phyloP scores from a whole-genome alignment of 2,797 vertebrate genomes.

The Megaceryle alcyon region DNA sequence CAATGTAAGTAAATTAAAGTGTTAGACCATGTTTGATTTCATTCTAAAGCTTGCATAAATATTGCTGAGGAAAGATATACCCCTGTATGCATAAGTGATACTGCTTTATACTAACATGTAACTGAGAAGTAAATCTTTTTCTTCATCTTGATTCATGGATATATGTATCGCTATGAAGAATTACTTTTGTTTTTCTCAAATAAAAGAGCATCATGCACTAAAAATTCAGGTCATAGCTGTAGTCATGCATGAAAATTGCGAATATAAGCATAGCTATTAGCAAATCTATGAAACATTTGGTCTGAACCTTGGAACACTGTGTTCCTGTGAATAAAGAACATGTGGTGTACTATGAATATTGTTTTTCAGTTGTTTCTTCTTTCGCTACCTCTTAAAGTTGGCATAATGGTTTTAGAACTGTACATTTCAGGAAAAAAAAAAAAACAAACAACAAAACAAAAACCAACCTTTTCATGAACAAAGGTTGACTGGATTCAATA shows the following conservation, averaged over 20 bases:
- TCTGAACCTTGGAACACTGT: conserved; percentile 50
- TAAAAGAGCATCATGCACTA: conserved; percentile 48
- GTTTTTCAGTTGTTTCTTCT: conserved; percentile 4
- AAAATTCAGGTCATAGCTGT: conserved; percentile 60
- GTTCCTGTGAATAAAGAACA: conserved; percentile 39
- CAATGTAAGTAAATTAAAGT: not conserved
- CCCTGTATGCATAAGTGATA: not conserved
- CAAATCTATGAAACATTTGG: conserved; percentile 64
- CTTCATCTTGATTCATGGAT: not conserved
- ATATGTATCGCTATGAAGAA: not conserved
- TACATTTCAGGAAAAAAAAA: not conserved
- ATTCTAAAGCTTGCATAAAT: not conserved
- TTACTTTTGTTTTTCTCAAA: conserved; percentile 51
- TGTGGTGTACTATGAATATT: conserved; percentile 37
- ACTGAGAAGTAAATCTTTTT: not conserved
- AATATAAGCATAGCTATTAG: conserved; percentile 56
- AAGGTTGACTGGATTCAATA: conserved; percentile 12
- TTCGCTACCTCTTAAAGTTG: not conserved
- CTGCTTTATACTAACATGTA: not conserved
- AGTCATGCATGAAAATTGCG: conserved; percentile 68
- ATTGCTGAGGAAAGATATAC: not conserved
- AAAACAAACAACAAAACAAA: not conserved
- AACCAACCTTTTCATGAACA: not conserved
- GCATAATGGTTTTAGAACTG: not conserved
- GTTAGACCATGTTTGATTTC: not conserved